Conservation (phyloP, 2,113 vertebrate genomes). For the Bubalus kerabau region DNA sequence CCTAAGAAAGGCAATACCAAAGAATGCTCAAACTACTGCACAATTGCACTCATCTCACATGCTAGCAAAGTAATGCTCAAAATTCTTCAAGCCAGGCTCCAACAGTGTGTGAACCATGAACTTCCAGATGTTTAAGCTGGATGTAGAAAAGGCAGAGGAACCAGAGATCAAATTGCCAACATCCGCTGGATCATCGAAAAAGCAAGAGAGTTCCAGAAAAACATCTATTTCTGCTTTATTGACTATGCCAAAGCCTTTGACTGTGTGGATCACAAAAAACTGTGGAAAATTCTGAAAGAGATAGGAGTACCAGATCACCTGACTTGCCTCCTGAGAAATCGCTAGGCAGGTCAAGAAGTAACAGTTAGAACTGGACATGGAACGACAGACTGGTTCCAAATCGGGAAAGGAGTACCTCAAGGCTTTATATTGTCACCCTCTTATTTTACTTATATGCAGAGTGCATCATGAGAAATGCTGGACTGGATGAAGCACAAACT, state of each 20-base stretch:
- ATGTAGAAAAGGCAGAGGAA: neutral
- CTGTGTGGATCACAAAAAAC: neutral
- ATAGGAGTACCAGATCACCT: neutral
- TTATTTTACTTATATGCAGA: neutral
- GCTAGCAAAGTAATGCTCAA: neutral
- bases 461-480: neutral
- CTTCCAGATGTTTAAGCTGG: neutral
- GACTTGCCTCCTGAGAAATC: neutral
- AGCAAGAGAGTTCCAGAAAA: neutral
- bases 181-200: neutral
- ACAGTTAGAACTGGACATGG: neutral
- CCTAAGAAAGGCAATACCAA: neutral
- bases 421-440: neutral
- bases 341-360: neutral
- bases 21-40: neutral
- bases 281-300: neutral
- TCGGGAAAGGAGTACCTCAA: neutral
- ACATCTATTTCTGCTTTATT: neutral
- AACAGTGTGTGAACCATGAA: neutral
- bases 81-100: neutral
- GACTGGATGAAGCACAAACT: neutral
- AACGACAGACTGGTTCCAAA: neutral
- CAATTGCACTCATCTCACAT: neutral
- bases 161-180: neutral
- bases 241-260: neutral